Evolutionary conservation across 35 echinoderm and acorn worm species (phyloP).

Genomic region (Lytechinus pictus): DNA sequence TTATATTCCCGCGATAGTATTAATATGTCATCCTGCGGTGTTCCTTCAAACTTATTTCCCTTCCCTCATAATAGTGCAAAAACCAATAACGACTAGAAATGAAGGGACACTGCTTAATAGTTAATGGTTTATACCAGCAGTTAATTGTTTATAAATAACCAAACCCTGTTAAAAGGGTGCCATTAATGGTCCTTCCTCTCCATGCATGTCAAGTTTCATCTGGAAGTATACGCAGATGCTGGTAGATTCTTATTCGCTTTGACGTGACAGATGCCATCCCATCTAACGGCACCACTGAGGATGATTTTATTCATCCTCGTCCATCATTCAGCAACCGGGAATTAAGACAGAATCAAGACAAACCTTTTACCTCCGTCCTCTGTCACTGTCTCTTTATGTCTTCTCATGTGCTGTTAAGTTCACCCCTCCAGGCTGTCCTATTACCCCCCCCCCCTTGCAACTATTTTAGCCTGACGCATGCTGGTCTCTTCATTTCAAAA

Average conservation of each 20-base stretch:
- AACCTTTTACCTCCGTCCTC: neutral
- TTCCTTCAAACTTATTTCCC: neutral
- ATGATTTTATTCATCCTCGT: neutral
- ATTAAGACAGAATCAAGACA: conserved; percentile 29
- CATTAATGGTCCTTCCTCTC: neutral
- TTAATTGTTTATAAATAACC: neutral
- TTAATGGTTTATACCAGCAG: neutral
- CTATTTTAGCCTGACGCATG: neutral
- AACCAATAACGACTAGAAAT: neutral
- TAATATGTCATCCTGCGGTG: neutral
- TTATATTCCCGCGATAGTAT: no score
- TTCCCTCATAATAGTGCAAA: neutral
- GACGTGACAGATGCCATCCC: conserved; percentile 23
- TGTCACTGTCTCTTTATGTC: neutral
- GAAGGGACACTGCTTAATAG: neutral
- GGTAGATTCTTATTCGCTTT: neutral
- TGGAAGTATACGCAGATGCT: neutral
- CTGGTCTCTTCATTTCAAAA: neutral
- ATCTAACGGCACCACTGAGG: neutral
- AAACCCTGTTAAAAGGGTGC: neutral
- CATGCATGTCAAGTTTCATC: neutral
- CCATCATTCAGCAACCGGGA: conserved; percentile 19
- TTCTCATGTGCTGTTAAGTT: neutral
- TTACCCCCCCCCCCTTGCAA: neutral
- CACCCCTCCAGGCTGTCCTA: neutral